Evolutionary conservation across 2,888 invertebrate species (phyloP).

Genomic region (Lydus trimaculatus): DNA sequence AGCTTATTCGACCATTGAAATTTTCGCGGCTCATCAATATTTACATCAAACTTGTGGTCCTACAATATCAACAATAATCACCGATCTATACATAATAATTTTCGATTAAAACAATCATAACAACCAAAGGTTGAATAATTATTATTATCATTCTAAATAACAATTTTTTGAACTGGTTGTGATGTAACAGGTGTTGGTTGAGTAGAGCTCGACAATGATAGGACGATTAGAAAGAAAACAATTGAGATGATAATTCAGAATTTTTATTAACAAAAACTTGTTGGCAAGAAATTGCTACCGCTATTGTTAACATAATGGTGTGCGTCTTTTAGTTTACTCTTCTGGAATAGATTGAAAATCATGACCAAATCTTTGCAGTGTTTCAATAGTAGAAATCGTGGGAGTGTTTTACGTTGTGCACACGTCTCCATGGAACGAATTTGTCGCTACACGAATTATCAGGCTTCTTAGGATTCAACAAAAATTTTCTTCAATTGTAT

Average conservation of each 20-base stretch:
- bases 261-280: background rate
- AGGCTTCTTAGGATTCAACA: no score
- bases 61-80: background rate
- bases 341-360: slow-evolving; percentile 3
- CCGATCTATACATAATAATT: background rate
- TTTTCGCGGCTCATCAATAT: slow-evolving; percentile 4
- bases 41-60: background rate
- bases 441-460: background rate
- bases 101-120: background rate
- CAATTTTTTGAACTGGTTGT: no score
- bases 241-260: no score
- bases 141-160: no score
- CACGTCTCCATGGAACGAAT: background rate
- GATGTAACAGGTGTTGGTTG: no score
- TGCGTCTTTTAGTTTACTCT: background rate
- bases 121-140: no score
- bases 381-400: background rate
- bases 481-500: no score
- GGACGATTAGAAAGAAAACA: no score
- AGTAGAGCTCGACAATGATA: no score
- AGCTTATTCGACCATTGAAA: background rate
- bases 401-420: background rate
- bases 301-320: background rate
- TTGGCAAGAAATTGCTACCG: background rate
- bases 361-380: background rate